A percentile compares a stretch with the other conserved stretches of the same genome.
These are phyloP conservation scores for Etheostoma cragini DNA, from an alignment of 2,113 vertebrate species.

Conservation along the genomic window DNA sequence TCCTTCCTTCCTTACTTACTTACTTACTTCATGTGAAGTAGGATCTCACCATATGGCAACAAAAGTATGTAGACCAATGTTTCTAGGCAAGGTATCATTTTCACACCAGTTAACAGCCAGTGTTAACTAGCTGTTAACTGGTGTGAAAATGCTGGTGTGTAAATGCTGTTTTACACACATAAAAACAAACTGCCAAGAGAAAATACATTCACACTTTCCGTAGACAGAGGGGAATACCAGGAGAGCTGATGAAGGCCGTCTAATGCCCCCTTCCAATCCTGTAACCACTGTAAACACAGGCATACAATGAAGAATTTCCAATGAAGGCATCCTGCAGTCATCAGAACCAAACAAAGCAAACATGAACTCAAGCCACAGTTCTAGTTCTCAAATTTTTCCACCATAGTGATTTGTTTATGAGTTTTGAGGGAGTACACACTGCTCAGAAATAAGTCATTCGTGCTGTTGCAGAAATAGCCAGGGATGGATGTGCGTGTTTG, in stretches of 20 bases:
- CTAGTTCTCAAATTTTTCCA: background rate
- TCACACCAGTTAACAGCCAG: constrained; percentile 8
- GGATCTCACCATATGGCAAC: constrained; percentile 5
- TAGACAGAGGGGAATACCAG: constrained; percentile 13
- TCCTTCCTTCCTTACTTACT: too few species aligned
- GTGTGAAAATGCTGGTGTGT: too few species aligned
- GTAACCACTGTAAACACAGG: constrained; percentile 42
- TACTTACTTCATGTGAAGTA: too few species aligned
- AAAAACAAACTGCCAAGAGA: constrained; percentile 20
- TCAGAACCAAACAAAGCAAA: constrained; percentile 11
- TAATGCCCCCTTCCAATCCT: constrained; percentile 11
- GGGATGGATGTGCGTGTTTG: constrained; percentile 51
- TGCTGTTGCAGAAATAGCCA: constrained; percentile 50
- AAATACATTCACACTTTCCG: constrained; percentile 25
- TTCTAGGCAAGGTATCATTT: constrained; percentile 11
- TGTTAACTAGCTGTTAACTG: background rate
- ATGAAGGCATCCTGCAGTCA: background rate
- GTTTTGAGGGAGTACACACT: constrained; percentile 2
- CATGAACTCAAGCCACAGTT: background rate
- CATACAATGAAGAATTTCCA: constrained; percentile 22
- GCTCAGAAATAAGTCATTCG: constrained; percentile 15
- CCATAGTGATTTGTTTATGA: constrained; percentile 34
- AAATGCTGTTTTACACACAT: background rate
- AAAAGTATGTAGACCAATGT: background rate
- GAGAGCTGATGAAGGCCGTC: constrained; percentile 16